A percentile compares a stretch with the other conserved stretches of the same genome.
Evolutionary conservation across 2,113 vertebrate genomes (phyloP).

Genomic region (Ailuropoda melanoleuca): DNA sequence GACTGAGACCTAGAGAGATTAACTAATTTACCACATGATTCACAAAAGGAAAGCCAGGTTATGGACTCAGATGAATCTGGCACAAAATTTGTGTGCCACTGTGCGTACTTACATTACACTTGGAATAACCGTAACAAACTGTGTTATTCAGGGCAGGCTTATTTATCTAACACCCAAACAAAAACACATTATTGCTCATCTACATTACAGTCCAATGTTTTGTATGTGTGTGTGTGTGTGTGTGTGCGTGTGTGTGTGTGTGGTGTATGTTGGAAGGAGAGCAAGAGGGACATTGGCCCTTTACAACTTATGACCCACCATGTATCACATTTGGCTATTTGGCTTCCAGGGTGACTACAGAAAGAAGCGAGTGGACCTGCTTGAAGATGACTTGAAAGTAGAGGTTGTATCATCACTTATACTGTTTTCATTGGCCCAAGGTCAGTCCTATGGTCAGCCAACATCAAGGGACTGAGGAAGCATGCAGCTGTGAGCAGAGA

Average conservation of each 20-base stretch:
- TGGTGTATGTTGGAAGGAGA: neutral
- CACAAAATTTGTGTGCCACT: neutral
- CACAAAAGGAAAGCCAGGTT: neutral
- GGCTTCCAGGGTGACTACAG: neutral
- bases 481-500: neutral
- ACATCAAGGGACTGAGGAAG: neutral
- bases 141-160: neutral
- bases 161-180: neutral
- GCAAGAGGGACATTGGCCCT: accelerated
- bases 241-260: too few relatives aligned
- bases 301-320: neutral
- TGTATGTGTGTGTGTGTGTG: too few relatives aligned
- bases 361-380: neutral
- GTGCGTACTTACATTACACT: neutral
- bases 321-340: neutral
- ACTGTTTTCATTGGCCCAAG: neutral
- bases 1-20: neutral
- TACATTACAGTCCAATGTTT: neutral
- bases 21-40: neutral
- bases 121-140: neutral
- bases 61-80: neutral
- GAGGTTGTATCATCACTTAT: neutral
- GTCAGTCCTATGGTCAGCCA: neutral
- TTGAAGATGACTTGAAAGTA: neutral
- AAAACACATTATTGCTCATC: neutral